A percentile compares a stretch with the other conserved stretches of the same genome.
Conservation (phyloP, 2,797 vertebrate species). For the Neomorphus geoffroyi region DNA sequence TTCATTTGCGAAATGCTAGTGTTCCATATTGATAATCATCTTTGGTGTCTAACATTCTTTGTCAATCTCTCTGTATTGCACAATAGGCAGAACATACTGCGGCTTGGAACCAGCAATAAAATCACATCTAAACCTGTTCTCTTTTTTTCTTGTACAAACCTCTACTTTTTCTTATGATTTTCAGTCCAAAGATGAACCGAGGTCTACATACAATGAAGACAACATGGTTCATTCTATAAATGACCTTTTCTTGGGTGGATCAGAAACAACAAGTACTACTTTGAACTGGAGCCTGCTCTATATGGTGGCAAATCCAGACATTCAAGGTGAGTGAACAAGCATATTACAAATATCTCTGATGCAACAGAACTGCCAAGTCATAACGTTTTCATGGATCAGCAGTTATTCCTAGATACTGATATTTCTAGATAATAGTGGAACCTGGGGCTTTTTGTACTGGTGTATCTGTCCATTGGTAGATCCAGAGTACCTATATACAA, state of each 20-base stretch:
- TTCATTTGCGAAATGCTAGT: background rate
- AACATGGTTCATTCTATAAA: constrained; percentile 68
- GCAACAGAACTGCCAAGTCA: background rate
- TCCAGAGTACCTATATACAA: background rate
- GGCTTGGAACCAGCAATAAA: background rate
- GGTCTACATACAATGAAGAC: constrained; percentile 64
- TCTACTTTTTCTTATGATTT: background rate
- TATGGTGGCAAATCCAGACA: constrained; percentile 41
- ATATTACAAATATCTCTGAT: background rate
- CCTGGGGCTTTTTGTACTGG: background rate
- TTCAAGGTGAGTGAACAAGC: constrained; percentile 39
- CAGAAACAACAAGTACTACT: constrained; percentile 65
- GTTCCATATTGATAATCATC: background rate
- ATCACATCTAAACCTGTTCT: background rate
- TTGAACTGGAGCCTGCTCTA: constrained; percentile 64
- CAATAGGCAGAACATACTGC: background rate
- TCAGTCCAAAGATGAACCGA: constrained; percentile 43
- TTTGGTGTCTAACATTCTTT: background rate
- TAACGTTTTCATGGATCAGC: background rate
- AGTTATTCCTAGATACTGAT: background rate
- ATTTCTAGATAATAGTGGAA: background rate
- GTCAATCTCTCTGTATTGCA: background rate
- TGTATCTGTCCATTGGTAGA: background rate
- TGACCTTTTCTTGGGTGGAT: constrained; percentile 69
- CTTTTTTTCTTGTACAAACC: background rate